Conservation (phyloP, 2,797 vertebrate genomes). For the Danio kyathit region DNA sequence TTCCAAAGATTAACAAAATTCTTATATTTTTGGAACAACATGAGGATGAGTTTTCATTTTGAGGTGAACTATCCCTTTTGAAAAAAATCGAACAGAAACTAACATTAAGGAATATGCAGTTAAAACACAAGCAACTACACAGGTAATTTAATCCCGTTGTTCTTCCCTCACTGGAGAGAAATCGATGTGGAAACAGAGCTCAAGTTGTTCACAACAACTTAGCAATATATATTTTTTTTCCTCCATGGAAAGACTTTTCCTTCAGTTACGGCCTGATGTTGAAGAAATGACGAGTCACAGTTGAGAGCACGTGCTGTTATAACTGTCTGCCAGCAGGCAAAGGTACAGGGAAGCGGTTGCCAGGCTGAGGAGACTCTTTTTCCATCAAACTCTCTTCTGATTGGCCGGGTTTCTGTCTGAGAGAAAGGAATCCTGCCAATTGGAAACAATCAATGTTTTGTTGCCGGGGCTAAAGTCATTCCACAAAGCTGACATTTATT, state of each 20-base stretch:
- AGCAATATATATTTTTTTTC: background rate
- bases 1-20: too few relatives aligned
- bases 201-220: background rate
- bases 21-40: too few relatives aligned
- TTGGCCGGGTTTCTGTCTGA: slow-evolving; percentile 69
- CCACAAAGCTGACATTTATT: slow-evolving; percentile 73
- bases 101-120: background rate
- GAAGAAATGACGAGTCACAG: slow-evolving; percentile 59
- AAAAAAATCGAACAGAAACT: background rate
- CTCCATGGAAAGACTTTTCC: slow-evolving; percentile 5
- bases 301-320: slow-evolving; percentile 63
- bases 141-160: background rate
- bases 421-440: slow-evolving; percentile 79
- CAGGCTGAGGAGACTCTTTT: slow-evolving; percentile 70
- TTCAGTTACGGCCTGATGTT: slow-evolving; percentile 50
- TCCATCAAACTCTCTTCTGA: slow-evolving; percentile 71
- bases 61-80: too few relatives aligned
- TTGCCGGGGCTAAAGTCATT: slow-evolving; percentile 77
- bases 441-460: slow-evolving; percentile 81
- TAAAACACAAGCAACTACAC: background rate
- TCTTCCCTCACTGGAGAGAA: background rate
- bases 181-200: background rate
- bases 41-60: too few relatives aligned
- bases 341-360: slow-evolving; percentile 76
- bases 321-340: slow-evolving; percentile 67